phyloP scores from a whole-genome alignment of 2,113 vertebrate genomes.

The Amblyornis subalaris region DNA sequence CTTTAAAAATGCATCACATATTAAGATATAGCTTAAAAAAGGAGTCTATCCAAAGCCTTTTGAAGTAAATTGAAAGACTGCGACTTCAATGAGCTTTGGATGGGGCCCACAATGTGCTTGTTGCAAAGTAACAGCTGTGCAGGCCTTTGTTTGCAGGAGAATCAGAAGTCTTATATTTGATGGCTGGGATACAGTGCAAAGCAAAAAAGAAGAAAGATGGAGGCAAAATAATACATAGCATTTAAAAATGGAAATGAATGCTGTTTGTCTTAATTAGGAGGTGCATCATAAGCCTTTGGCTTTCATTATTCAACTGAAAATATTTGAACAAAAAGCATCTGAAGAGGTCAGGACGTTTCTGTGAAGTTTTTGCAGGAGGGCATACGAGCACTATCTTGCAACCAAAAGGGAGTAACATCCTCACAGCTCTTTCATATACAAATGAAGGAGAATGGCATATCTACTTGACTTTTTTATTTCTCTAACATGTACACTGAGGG shows the following conservation, averaged over 20 bases:
- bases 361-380: constrained; percentile 36
- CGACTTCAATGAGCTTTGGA: constrained; percentile 56
- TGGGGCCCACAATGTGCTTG: constrained; percentile 43
- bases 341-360: constrained; percentile 47
- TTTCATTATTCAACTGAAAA: constrained; percentile 45
- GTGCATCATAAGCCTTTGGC: constrained; percentile 49
- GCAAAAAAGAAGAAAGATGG: constrained; percentile 34
- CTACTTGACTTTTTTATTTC: neutral
- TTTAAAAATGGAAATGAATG: constrained; percentile 56
- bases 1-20: constrained; percentile 40
- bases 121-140: constrained; percentile 63
- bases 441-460: constrained; percentile 15
- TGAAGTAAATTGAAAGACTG: constrained; percentile 57
- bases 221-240: constrained; percentile 44
- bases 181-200: constrained; percentile 40
- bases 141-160: constrained; percentile 52
- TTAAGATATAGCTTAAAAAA: constrained; percentile 54
- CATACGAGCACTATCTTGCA: neutral
- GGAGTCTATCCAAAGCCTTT: constrained; percentile 14
- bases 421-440: neutral
- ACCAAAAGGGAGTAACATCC: neutral
- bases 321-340: constrained; percentile 46
- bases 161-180: constrained; percentile 58
- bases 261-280: constrained; percentile 58
- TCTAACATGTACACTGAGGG: neutral